phyloP scores from a whole-genome alignment of 1,140 invertebrate genomes.

The Formica selysi region DNA sequence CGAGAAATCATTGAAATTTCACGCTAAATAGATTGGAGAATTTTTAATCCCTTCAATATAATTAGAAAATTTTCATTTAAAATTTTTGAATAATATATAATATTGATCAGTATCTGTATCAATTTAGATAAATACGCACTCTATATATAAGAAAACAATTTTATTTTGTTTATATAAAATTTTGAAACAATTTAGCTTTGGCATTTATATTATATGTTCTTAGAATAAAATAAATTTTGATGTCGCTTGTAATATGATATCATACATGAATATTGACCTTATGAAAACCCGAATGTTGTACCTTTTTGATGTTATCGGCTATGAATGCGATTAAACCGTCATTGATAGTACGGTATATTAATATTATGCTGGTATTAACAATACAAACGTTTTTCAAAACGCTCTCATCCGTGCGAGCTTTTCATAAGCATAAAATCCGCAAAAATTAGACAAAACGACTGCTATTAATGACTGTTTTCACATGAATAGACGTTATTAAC shows the following conservation, averaged over 20 bases:
- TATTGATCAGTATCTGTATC: background rate
- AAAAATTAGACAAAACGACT: constrained; percentile 29
- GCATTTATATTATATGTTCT: background rate
- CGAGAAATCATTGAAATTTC: background rate
- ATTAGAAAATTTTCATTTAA: background rate
- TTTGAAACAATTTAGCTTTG: constrained; percentile 19
- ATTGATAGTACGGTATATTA: constrained; percentile 10
- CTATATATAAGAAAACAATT: background rate
- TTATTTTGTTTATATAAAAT: background rate
- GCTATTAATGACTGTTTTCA: constrained; percentile 28
- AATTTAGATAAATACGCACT: background rate
- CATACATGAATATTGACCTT: background rate
- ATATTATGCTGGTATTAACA: constrained; percentile 13
- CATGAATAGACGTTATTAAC: constrained; percentile 6
- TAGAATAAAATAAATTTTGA: constrained; percentile 18
- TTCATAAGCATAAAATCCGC: constrained; percentile 24
- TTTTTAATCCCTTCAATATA: background rate
- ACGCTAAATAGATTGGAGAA: background rate
- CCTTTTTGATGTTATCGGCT: constrained; percentile 1
- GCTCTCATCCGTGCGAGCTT: background rate
- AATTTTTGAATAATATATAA: constrained; percentile 10
- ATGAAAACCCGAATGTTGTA: constrained; percentile 2
- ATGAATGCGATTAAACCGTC: constrained; percentile 29
- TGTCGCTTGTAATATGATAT: background rate
- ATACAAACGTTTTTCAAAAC: constrained; percentile 29